Percentiles rank a stretch among this genome's conserved stretches.
These are phyloP conservation scores for Caenorhabditis tropicalis DNA, from an alignment of 1,140 invertebrate genomes.

Conservation along the genomic window DNA sequence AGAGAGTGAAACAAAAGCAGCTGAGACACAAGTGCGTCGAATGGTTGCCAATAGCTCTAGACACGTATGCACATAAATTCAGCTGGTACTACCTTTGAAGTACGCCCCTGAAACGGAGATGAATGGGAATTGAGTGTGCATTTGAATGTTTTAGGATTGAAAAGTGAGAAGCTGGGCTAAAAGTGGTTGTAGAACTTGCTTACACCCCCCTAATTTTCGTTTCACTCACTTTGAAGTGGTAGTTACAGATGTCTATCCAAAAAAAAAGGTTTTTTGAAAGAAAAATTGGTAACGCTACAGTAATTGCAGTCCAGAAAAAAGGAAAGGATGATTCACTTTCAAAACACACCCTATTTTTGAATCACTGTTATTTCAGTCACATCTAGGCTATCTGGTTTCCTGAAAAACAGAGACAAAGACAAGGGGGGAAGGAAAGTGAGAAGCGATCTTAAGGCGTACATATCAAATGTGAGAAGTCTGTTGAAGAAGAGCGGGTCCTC, in stretches of 20 bases:
- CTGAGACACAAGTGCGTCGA: not conserved
- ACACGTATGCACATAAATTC: constrained; percentile 2
- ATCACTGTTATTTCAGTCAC: too few relatives aligned
- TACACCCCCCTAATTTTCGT: not conserved
- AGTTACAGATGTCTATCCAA: too few relatives aligned
- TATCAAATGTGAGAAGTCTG: constrained; percentile 1
- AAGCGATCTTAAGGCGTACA: not conserved
- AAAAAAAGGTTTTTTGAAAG: too few relatives aligned
- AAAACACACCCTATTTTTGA: too few relatives aligned
- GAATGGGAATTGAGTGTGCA: not conserved
- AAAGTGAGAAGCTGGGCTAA: too few relatives aligned
- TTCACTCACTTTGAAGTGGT: too few relatives aligned
- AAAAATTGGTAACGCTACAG: too few relatives aligned
- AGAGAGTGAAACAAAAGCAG: constrained; percentile 7
- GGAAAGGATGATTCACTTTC: too few relatives aligned
- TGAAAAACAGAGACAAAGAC: not conserved
- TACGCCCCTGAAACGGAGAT: not conserved
- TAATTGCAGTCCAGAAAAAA: too few relatives aligned
- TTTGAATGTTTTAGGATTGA: not conserved
- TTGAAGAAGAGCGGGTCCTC: too few relatives aligned
- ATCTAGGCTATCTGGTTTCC: too few relatives aligned
- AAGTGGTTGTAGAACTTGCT: not conserved
- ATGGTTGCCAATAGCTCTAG: constrained; percentile 21
- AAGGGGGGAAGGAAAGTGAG: not conserved
- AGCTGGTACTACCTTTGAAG: constrained; percentile 20